phyloP scores from a whole-genome alignment of 1,140 invertebrate species.

The Battus philenor region DNA sequence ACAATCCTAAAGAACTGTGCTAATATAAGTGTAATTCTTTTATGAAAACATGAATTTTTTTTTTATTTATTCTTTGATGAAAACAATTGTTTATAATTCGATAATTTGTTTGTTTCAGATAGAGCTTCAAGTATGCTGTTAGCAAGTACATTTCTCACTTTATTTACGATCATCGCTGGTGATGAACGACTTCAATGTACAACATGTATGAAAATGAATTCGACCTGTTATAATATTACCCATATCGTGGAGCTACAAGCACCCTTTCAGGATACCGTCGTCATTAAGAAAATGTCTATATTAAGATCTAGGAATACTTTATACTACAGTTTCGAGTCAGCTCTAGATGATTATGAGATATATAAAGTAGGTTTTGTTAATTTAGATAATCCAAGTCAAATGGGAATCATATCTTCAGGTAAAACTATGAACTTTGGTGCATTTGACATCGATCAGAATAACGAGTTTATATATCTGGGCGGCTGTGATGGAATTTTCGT shows the following conservation, averaged over 20 bases:
- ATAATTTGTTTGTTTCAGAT: constrained; percentile 2
- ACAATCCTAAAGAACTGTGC: no score
- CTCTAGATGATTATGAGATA: constrained; percentile 49
- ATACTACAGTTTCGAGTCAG: constrained; percentile 55
- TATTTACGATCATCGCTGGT: neutral
- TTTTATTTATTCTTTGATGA: neutral
- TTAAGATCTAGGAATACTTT: constrained; percentile 41
- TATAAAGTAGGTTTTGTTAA: constrained; percentile 52
- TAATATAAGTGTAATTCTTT: no score
- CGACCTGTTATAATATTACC: constrained; percentile 45
- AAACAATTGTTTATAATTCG: neutral
- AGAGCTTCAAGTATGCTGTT: neutral
- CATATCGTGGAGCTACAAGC: constrained; percentile 50
- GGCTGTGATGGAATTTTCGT: constrained; percentile 49
- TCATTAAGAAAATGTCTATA: constrained; percentile 50
- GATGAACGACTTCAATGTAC: constrained; percentile 22
- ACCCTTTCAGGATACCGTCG: constrained; percentile 41
- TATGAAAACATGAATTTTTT: no score
- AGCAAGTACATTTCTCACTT: neutral
- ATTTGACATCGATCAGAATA: constrained; percentile 55
- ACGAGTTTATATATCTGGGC: constrained; percentile 47
- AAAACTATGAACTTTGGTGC: constrained; percentile 53
- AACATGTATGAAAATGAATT: constrained; percentile 41
- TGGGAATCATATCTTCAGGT: constrained; percentile 32
- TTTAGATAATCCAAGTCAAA: constrained; percentile 32